Conservation (phyloP, 1,140 invertebrate genomes). For the Acromyrmex echinatior region DNA sequence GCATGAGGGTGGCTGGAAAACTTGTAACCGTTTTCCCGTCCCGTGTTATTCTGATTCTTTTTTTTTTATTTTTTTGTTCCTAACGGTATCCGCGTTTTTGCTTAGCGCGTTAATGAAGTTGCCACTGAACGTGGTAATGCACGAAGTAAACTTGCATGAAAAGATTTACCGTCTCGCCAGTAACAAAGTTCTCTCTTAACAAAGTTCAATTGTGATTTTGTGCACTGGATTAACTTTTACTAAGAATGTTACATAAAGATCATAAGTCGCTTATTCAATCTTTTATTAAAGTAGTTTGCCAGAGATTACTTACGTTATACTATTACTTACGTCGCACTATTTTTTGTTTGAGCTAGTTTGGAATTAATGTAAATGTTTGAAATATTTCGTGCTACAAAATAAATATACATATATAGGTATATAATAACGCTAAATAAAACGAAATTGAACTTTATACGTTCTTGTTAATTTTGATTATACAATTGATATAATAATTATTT, state of each 20-base stretch:
- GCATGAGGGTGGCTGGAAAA: not conserved
- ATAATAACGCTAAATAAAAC: not conserved
- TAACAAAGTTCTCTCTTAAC: slow-evolving; percentile 8
- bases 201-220: slow-evolving; percentile 25
- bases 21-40: not conserved
- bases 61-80: not conserved
- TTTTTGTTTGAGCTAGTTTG: not conserved
- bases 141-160: not conserved
- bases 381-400: not conserved
- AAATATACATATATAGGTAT: not conserved
- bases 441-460: not conserved
- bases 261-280: not conserved
- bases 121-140: not conserved
- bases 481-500: slow-evolving; percentile 14
- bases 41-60: not conserved
- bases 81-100: slow-evolving; percentile 4
- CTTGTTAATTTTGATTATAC: not conserved
- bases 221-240: not conserved
- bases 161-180: slow-evolving; percentile 10
- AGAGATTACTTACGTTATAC: not conserved
- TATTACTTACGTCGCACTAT: not conserved
- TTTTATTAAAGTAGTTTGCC: not conserved
- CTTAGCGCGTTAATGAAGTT: slow-evolving; percentile 25
- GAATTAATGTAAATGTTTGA: not conserved
- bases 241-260: not conserved